Conservation (phyloP, 2,797 vertebrate species). For the Phaenicophaeus curvirostris region DNA sequence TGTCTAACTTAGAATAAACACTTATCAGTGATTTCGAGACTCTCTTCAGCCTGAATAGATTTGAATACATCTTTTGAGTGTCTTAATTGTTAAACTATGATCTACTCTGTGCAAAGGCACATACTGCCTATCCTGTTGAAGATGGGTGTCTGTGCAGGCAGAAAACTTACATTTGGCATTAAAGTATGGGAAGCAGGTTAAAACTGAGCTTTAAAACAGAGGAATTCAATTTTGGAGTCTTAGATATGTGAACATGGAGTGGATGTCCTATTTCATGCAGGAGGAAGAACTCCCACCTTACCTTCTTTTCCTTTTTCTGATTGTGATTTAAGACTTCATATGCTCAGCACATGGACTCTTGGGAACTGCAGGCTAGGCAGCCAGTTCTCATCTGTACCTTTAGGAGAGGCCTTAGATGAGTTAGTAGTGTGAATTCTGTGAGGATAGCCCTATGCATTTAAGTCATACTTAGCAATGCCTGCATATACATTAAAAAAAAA, state of each 20-base stretch:
- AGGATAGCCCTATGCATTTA: not conserved
- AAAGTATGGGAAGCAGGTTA: not conserved
- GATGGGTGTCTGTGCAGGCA: not conserved
- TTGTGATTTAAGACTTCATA: not conserved
- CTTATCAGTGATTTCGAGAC: not conserved
- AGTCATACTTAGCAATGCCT: not conserved
- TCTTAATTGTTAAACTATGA: not conserved
- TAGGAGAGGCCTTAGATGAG: not conserved
- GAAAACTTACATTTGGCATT: not conserved
- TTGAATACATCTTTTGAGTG: not conserved
- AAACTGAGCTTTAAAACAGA: not conserved
- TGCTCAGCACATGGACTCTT: not conserved
- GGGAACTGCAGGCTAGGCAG: not conserved
- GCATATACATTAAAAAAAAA: not conserved
- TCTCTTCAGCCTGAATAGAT: not conserved
- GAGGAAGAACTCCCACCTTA: not conserved
- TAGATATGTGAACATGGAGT: not conserved
- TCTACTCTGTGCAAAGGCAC: not conserved
- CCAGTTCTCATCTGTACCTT: not conserved
- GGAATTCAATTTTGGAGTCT: not conserved
- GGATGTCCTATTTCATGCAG: not conserved
- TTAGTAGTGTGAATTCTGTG: not conserved
- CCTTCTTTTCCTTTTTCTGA: not conserved
- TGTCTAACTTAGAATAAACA: not conserved
- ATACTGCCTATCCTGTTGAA: not conserved